A percentile compares a stretch with the other conserved stretches of the same genome.
phyloP scores from a whole-genome alignment of 1,140 invertebrate species.

The Probaryconus sp. region DNA sequence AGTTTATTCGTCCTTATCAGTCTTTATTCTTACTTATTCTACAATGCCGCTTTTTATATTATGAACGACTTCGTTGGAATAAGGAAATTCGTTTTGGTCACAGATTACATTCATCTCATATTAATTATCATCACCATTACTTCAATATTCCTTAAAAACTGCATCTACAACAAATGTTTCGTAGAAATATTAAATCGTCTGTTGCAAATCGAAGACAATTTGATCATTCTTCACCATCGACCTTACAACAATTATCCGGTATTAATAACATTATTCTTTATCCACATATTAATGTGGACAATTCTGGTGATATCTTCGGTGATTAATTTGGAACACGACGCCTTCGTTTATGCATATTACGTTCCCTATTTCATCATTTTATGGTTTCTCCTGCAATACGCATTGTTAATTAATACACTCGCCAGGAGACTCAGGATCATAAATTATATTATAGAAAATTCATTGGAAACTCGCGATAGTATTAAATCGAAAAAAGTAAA shows the following conservation, averaged over 20 bases:
- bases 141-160: background rate
- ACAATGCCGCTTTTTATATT: background rate
- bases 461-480: background rate
- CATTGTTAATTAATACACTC: slow-evolving; percentile 9
- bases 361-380: slow-evolving; percentile 24
- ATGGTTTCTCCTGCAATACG: slow-evolving; percentile 30
- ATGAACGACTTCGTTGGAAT: background rate
- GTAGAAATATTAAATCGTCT: slow-evolving; percentile 10
- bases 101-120: slow-evolving; percentile 4
- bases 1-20: background rate
- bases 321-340: background rate
- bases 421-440: slow-evolving; percentile 7
- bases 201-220: slow-evolving; percentile 2
- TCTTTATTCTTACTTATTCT: background rate
- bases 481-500: no score
- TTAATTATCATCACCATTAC: background rate
- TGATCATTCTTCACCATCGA: background rate
- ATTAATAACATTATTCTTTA: background rate
- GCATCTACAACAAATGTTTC: background rate
- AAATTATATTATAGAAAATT: slow-evolving; percentile 5
- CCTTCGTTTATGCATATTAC: slow-evolving; percentile 22
- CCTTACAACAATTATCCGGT: background rate
- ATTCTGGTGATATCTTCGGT: background rate
- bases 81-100: background rate
- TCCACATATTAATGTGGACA: background rate